Evolutionary conservation across 2,888 invertebrate species (phyloP), one percentile per base, ranked within the genome.

Genomic region (Eumacrocentrus americanus): DNA sequence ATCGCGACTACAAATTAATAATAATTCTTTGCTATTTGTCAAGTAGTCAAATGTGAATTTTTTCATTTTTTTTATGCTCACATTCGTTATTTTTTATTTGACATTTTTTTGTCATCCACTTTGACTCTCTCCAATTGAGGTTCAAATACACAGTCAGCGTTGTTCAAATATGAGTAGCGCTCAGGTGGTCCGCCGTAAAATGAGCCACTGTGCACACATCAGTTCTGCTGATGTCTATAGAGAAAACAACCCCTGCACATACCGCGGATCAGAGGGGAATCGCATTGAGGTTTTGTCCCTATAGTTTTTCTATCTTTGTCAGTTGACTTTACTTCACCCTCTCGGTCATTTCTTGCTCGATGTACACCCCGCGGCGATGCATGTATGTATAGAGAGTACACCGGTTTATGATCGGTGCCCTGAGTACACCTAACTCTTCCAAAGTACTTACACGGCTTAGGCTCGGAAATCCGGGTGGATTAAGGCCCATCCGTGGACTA

Each of bases 151-250:
- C 47, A 51, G 54, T 40, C 48, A 54, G 58, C 52, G 63, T 64
- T 72, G 70, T 68, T 66, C 71, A 73, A 73, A 73, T 68, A 70
- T 64, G 53, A 46, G 48, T 40, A 16, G 52, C 59, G 71, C 71
- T 71, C 73, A 73, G 72, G 71, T 72, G 73, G 72, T 69, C 65
- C 66, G 61, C 66, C 65, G 65, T 71, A 65, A 72, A 73, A 73
- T 73, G 71, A 72, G 72, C 73, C 70, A 73, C 72, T 73, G 68
- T 71, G 71, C 67, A 72, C 71, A 73, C 70, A 72, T 61, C 44
- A 61, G 59, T 61, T 53, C 50, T 61, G 54, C 48, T 65, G 60
- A 63, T 66, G 61, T 66, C 66, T 63, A 66, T 63, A 62, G 62
- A 67, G 55, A 65, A 60, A 67, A 63, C 63, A 67, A 65, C 62